phyloP scores from a whole-genome alignment of 2,888 invertebrate genomes.

The Lepidonotus clava region DNA sequence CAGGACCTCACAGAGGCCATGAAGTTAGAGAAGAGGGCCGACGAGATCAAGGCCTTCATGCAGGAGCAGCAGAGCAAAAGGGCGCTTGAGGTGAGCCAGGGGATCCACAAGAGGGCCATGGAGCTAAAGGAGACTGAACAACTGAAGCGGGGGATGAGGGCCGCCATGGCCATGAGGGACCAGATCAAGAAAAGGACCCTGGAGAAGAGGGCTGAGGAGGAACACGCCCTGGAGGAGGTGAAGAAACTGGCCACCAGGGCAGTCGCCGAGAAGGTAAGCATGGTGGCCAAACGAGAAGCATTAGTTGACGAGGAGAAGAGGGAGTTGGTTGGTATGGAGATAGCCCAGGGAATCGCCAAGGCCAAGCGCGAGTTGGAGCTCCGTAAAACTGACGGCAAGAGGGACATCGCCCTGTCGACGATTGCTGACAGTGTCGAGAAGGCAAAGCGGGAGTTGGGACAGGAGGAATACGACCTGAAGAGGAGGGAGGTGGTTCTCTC shows the following conservation, averaged over 20 bases:
- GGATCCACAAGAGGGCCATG: not conserved
- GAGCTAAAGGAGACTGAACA: not conserved
- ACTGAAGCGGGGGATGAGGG: conserved; percentile 8
- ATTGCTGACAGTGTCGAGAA: not conserved
- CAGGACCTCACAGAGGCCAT: not conserved
- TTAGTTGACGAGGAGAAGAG: not conserved
- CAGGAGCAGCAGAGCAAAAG: not conserved
- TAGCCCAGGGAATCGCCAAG: not conserved
- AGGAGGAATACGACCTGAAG: no score
- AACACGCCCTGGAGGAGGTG: not conserved
- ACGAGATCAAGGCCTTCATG: not conserved
- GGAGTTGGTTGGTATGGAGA: not conserved
- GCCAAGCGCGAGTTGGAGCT: not conserved
- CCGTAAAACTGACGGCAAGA: not conserved
- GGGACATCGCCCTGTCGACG: not conserved
- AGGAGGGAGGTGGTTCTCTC: no score
- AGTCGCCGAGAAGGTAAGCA: not conserved
- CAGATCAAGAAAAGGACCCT: not conserved
- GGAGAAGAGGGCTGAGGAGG: not conserved
- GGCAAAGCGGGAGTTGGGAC: not conserved
- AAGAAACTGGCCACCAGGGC: not conserved
- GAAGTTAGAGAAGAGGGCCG: not conserved
- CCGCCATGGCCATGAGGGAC: not conserved
- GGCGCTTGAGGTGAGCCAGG: no score
- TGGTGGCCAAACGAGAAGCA: no score